These are phyloP conservation scores for Pachypanchax playfairii DNA, from an alignment of 2,113 vertebrate genomes.

Conservation along the genomic window DNA sequence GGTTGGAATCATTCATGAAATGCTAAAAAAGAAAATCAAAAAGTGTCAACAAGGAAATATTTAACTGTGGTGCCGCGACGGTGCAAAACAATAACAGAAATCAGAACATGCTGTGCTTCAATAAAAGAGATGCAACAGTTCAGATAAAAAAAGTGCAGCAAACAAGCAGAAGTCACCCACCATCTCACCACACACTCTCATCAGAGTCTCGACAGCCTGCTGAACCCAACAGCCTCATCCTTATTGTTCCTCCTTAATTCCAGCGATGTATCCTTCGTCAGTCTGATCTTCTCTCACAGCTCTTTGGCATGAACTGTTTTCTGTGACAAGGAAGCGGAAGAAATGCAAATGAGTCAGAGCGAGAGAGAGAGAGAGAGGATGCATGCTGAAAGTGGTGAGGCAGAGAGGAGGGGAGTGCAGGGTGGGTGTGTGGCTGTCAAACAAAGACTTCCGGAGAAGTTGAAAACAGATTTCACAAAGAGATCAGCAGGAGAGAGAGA, in stretches of 20 bases:
- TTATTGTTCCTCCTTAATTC: constrained; percentile 16
- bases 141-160: neutral
- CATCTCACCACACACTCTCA: constrained; percentile 13
- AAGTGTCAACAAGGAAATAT: neutral
- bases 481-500: constrained; percentile 33
- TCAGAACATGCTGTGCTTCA: constrained; percentile 4
- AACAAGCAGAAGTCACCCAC: constrained; percentile 49
- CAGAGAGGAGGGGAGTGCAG: constrained; percentile 58
- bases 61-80: neutral
- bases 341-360: constrained; percentile 65
- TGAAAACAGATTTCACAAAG: constrained; percentile 52
- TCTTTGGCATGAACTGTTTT: constrained; percentile 52
- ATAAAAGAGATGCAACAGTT: constrained; percentile 15
- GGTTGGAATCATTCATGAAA: no score
- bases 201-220: neutral
- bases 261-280: neutral
- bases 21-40: neutral
- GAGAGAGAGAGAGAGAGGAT: constrained; percentile 51
- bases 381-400: constrained; percentile 60
- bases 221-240: constrained; percentile 18
- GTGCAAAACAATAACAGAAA: neutral
- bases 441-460: constrained; percentile 72
- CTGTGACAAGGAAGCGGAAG: constrained; percentile 68
- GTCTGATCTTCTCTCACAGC: constrained; percentile 27
- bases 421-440: constrained; percentile 54